These are phyloP conservation scores for Peucedramus taeniatus DNA, from an alignment of 2,113 vertebrate genomes.

Conservation along the genomic window DNA sequence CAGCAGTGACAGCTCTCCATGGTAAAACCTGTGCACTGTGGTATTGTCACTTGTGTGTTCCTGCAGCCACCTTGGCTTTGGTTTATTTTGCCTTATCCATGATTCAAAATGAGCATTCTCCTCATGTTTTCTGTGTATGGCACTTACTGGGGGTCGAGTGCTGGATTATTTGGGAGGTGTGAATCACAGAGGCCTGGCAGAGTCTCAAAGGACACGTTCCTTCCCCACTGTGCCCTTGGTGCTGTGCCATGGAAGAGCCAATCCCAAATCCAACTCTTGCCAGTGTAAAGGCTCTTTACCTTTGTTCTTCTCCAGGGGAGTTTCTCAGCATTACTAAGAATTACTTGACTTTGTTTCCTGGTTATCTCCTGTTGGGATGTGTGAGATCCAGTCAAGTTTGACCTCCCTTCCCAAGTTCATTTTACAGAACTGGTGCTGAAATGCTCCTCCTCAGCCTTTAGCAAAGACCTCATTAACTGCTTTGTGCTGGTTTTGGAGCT, in stretches of 20 bases:
- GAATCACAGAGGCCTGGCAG: neutral
- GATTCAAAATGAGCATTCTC: neutral
- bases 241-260: neutral
- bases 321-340: neutral
- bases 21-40: accelerated
- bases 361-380: neutral
- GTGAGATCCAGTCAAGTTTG: neutral
- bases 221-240: neutral
- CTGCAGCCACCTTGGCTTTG: neutral
- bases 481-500: neutral
- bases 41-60: neutral
- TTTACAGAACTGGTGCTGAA: neutral
- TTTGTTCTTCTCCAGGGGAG: neutral
- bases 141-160: neutral
- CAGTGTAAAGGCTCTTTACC: neutral
- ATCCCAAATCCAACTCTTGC: neutral
- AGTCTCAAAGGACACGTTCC: accelerated
- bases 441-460: neutral
- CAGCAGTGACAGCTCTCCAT: neutral
- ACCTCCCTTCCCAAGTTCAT: neutral
- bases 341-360: neutral
- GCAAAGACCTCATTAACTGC: neutral
- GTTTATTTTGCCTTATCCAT: neutral
- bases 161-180: neutral
- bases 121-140: accelerated